Base-by-base conservation (phyloP, 2,888 invertebrate genomes). In the Ellobium chinense region DNA sequence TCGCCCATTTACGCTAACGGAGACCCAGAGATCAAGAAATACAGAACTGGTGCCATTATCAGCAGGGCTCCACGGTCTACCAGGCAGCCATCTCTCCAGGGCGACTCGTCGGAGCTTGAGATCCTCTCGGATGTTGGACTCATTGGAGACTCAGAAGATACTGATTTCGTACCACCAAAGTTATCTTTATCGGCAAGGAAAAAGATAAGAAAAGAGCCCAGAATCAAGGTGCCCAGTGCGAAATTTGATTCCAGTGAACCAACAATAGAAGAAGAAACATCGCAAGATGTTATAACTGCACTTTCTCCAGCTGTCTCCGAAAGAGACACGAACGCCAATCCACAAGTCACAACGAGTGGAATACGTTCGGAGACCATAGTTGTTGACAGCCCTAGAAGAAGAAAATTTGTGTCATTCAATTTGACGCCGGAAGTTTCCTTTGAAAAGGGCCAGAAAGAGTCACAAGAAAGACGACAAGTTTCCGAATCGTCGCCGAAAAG, bases 211-310 rank as follows among this genome's bases (percentile, higher is more conserved):
- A 65, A 66, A 62, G 39, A 76, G 54, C 76, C 76, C 2, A 14
- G 66, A 31, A 76, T 76, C 34, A 65, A 66, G 34, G 29, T 76
- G 4, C 65, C 76, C 1, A 65, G 36, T 39, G 29, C 62, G 9
- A 66, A 76, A 31, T 31, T 46, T 31, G 66, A 66, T 31, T 29
- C 36, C 34, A n/a, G 18, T 29, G 65, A 76, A 65, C 65, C 76
- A 29, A 65, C 76, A 14, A 76, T 76, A 14, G 34, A 65, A 31
- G 76, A 76, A 54, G 76, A 76, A 31, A 76, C 76, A 14, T 54
- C 65, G 3, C 76, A 76, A 34, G 76, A 76, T 24, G n/a, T 76
- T 54, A 65, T 76, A 2, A 21, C 18, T 27, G 31, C 58, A n/a
- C 31, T 12, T 3, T 54, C 54, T 9, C 21, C 70, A 54, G 5